Evolutionary conservation across 2,888 invertebrate species (phyloP), one percentile per base, ranked within the genome.

Genomic region (Habroteleia sp.): DNA sequence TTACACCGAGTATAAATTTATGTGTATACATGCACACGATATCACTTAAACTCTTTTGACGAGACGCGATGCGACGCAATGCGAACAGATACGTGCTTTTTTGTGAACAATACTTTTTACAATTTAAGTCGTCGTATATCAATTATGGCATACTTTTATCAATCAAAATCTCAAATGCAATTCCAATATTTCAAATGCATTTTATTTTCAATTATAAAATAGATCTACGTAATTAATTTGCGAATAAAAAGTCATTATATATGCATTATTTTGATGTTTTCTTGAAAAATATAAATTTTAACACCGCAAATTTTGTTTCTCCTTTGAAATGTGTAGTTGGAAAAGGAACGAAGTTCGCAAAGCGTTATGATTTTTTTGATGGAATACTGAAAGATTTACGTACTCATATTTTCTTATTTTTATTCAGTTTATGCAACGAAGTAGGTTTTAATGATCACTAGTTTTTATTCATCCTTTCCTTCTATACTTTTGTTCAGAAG

Each of bases 1-100:
- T 63, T 68, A 63, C 71, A 52, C 42, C 35, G 56, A 41, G 42
- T 58, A 44, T 58, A 63, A 63, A 65, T 65, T 69, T 68, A 69
- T 20, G 48, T n/a, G n/a, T n/a, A n/a, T 71, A 48, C 63, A 33
- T 68, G 16, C 60, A 62, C 29, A 58, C 42, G 48, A 39, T 56
- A 50, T 54, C 62, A 44, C 69, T 60, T 62, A 46, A 71, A 71
- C 69, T 46, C 31, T 71, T 71, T 62, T 44, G 31, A 62, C 29
- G 39, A 46, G 56, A 33, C 35, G 50, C 58, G 33, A 52, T 35
- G 25, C 69, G 52, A 5, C n/a, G 46, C 52, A 37, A 50, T 50
- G 25, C n/a, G n/a, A n/a, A n/a, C n/a, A 29, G 39, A 50, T 16
- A 42, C 48, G 31, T 16, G 31, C 39, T 29, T 31, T 42, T 60